Base-by-base conservation (phyloP, 2,797 vertebrate species). In the Xerus rutilus region DNA sequence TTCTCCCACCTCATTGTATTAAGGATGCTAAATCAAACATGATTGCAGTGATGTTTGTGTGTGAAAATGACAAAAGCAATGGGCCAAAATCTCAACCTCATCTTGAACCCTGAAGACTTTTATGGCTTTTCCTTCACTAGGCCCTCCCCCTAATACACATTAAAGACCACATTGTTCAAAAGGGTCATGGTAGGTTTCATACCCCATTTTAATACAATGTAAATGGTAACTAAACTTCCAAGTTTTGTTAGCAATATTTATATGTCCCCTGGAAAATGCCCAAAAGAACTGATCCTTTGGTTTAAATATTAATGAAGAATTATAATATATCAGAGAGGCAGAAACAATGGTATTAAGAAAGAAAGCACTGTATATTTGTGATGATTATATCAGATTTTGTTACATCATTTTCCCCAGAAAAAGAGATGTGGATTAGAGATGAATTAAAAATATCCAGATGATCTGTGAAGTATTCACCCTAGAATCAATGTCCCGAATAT, bases 151-250 rank as follows among this genome's bases (percentile, higher is more conserved):
- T 11, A 97, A 98, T 96, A 98, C 98, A 99, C 98, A 99, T 99
- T 99, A 99, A 99, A 99, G 98, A 98, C 98, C 95, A 98, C 98
- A 99, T 99, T 99, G 99, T 99, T 99, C 99, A 98, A 98, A 98
- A 98, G 97, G 99, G 99, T 99, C 99, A 99, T 97, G 98, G 98
- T 97, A 97, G 99, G 99, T 99, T 99, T 99, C 99, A 99, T 99
- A 99, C 98, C 98, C 98, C 97, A 99, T 99, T 98, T 99, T 98
- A 98, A 99, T 98, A 99, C 98, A 99, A 98, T 98, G 98, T 98
- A 99, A 99, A 99, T 98, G 98, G 97, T 96, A 98, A 98, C 98
- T 98, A 90, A 98, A 62, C 45, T 81, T 96, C 45, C 97, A 97
- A 91, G 94, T 95, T 98, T 95, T 96, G 74, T 93, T 86, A 93